Evolutionary conservation across 2,113 vertebrate species (phyloP).

Genomic region (Triplophysa siluroides): DNA sequence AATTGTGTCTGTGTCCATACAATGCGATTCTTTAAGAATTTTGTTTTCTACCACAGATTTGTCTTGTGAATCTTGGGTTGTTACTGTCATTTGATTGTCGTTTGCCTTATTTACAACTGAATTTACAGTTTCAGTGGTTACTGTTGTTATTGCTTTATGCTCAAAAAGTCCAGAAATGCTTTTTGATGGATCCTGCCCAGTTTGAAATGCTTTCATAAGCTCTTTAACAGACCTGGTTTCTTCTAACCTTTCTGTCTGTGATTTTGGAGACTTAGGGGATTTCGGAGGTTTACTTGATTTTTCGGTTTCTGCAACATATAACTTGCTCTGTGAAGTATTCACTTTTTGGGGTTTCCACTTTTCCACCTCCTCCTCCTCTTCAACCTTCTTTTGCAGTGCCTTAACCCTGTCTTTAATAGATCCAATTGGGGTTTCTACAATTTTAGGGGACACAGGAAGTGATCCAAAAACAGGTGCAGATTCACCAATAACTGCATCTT

Average conservation of each 20-base stretch:
- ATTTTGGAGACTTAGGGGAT: constrained; percentile 77
- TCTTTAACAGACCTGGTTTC: constrained; percentile 96
- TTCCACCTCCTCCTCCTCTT: constrained; percentile 84
- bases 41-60: constrained; percentile 14
- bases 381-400: constrained; percentile 88
- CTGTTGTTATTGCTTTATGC: constrained; percentile 74
- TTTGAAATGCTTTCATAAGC: constrained; percentile 95
- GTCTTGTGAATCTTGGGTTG: constrained; percentile 32
- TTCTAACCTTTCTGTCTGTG: constrained; percentile 86
- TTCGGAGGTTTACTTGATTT: constrained; percentile 72
- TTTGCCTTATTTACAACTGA: constrained; percentile 35
- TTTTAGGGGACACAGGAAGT: constrained; percentile 81
- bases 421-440: constrained; percentile 93
- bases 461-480: constrained; percentile 56
- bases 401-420: constrained; percentile 94
- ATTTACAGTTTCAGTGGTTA: constrained; percentile 51
- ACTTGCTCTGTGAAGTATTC: constrained; percentile 58
- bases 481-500: constrained; percentile 73
- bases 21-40: neutral
- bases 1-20: constrained; percentile 14
- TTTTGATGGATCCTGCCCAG: constrained; percentile 93
- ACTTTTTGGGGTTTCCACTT: constrained; percentile 73
- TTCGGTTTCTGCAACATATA: constrained; percentile 57
- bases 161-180: constrained; percentile 90
- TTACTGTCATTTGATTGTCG: constrained; percentile 16